A percentile compares a stretch with the other conserved stretches of the same genome.
phyloP scores from a whole-genome alignment of 2,113 vertebrate genomes.

The Zootoca vivipara region DNA sequence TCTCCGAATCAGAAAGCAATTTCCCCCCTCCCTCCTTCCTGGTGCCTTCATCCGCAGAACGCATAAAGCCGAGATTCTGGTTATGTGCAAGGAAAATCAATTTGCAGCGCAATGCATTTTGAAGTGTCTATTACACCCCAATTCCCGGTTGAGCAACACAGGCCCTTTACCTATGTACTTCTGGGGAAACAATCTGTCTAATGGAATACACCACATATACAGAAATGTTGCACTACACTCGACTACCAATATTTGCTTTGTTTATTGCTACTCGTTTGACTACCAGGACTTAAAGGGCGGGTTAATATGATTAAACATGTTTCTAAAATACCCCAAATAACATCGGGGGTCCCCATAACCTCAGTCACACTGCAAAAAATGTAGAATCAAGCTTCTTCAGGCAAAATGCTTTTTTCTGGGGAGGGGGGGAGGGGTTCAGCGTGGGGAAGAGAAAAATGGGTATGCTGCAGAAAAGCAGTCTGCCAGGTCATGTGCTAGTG shows the following conservation, averaged over 20 bases:
- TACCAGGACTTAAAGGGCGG: neutral
- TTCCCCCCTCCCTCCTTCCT: no score
- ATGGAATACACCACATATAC: neutral
- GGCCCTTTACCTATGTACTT: neutral
- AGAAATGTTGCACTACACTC: neutral
- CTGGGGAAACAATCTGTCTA: slow-evolving; percentile 8
- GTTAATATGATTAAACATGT: neutral
- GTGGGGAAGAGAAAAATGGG: no score
- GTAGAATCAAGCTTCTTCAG: neutral
- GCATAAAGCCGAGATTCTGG: slow-evolving; percentile 4
- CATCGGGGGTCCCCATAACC: neutral
- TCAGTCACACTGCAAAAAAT: neutral
- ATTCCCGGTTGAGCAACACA: slow-evolving; percentile 7
- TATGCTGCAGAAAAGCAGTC: no score
- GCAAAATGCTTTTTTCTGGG: neutral
- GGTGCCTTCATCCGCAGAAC: neutral
- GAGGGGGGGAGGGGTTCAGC: no score
- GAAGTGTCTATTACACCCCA: slow-evolving; percentile 28
- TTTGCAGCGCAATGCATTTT: slow-evolving; percentile 18
- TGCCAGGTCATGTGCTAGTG: no score
- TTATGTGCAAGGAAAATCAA: slow-evolving; percentile 28
- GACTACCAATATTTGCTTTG: neutral
- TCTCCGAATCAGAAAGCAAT: slow-evolving; percentile 11
- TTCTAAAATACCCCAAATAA: neutral
- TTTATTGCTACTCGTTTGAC: neutral